A percentile compares a stretch with the other conserved stretches of the same genome.
phyloP scores from a whole-genome alignment of 2,797 vertebrate genomes.

The Esox lucius region DNA sequence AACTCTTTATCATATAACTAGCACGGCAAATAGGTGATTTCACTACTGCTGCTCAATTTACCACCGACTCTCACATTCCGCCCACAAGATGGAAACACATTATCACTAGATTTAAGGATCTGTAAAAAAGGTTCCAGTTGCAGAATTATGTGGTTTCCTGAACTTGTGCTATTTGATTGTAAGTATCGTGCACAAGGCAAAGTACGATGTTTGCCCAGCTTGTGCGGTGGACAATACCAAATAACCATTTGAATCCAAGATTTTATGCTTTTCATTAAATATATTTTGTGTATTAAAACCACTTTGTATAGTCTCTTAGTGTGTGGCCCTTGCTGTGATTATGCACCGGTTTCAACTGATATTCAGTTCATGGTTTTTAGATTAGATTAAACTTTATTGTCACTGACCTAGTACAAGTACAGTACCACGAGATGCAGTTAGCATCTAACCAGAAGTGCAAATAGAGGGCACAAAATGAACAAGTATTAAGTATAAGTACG shows the following conservation, averaged over 20 bases:
- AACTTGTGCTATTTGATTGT: background rate
- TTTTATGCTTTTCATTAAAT: background rate
- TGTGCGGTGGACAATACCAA: background rate
- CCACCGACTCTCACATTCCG: conserved; percentile 37
- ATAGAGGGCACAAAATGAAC: too few species aligned
- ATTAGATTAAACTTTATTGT: too few species aligned
- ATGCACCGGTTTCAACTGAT: too few species aligned
- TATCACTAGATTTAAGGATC: conserved; percentile 28
- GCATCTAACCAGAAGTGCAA: too few species aligned
- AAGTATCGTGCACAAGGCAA: background rate
- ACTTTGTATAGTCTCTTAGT: too few species aligned
- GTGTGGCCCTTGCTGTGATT: too few species aligned
- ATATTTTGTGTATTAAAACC: background rate
- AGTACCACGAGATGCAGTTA: too few species aligned
- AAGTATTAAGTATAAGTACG: too few species aligned
- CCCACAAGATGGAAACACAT: conserved; percentile 33
- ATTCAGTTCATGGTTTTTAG: too few species aligned
- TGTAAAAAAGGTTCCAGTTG: conserved; percentile 22
- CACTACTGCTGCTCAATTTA: conserved; percentile 67
- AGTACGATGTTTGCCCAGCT: background rate
- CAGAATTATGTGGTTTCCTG: conserved; percentile 1
- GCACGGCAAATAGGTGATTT: conserved; percentile 59
- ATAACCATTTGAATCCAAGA: background rate
- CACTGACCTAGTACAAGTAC: too few species aligned
- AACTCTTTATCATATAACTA: conserved; percentile 64